Base-by-base conservation (phyloP, 2,113 vertebrate genomes). In the Syrmaticus mikado region DNA sequence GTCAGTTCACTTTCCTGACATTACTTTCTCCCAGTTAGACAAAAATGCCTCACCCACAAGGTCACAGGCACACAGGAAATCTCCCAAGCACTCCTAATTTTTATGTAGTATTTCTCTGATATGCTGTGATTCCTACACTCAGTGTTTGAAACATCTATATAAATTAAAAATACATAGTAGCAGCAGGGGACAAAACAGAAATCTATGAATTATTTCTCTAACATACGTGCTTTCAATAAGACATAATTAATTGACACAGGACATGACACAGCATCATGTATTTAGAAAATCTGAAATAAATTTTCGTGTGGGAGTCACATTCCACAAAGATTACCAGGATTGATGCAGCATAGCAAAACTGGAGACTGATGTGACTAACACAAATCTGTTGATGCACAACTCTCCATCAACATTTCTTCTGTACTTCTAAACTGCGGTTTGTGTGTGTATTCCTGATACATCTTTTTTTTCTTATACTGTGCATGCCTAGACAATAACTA, bases 221-320 rank as follows among this genome's bases (percentile, higher is more conserved):
- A 71, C 12, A 9, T 43, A 36, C 0, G 1, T n/a, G 19, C 14
- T n/a, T 93, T 78, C 53, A 89, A 3, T 9, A 75, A 65, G 30
- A 68, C 14, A 4, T 17, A 82, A 85, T 25, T 55, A 77, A 83
- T 2, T 81, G 53, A 87, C 21, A 93, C 52, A 62, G 57, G 11
- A 90, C 78, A 84, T 78, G 7, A 89, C 86, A 43, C 28, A 18
- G 13, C 58, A 41, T 34, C 41, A 32, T 76, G 24, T 53, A 91
- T 70, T 80, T 82, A 74, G 55, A 85, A 95, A 87, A 76, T 38
- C n/a, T 58, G 68, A 89, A 90, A 91, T 65, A 75, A 84, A 92
- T 45, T 32, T 28, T 80, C 55, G 13, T 32, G 50, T 87, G 79
- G 85, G 79, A 94, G 85, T 66, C 85, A 46, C 58, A 77, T 46